Evolutionary conservation across 2,113 vertebrate genomes (phyloP), one percentile per base, ranked within the genome.

Genomic region (Notothenia coriiceps): DNA sequence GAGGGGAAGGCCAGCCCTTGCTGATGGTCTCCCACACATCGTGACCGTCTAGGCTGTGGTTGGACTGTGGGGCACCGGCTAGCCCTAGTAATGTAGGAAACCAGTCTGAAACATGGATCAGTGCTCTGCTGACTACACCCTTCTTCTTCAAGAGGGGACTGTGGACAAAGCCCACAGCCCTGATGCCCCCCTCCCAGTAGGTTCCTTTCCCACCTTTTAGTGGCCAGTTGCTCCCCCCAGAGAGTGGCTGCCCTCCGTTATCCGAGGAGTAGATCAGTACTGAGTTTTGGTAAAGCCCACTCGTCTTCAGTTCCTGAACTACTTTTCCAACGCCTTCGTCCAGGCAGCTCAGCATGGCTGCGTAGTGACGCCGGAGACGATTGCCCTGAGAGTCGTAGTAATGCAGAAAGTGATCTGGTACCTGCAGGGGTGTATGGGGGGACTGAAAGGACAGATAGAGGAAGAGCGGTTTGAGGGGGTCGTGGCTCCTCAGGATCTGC

Each of bases 81-180:
- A 97, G 92, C 0, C 96, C 95, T 74, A 99, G 92, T 82, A 98
- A 82, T 1, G 97, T 99, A 10, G 97, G 97, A 90, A 96, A 98
- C 97, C 97, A 99, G 89, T 99, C 98, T 0, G 98, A 98, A 70
- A 99, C 95, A 77, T 98, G 97, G 89, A 98, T 96, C 1, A 99
- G 94, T 43, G 96, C 97, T 75, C 77, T 95, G 77, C 96, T 97
- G 56, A 97, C 90, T 0, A 92, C 93, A 0, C 96, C 95, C 72
- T 95, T 97, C 88, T 92, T 96, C 90, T 95, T 96, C 83, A 99
- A 90, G 18, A 97, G 95, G 0, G 96, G 96, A 67, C 98, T 97
- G 20, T 99, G 97, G 66, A 99, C 97, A 61, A 99, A 99, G 2
- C 97, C 96, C 10, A 99, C 95, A 0, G 96, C 96, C 0, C 96